Percentiles rank a stretch among this genome's conserved stretches.
Conservation (phyloP, 2,113 vertebrate genomes). For the Aix galericulata region DNA sequence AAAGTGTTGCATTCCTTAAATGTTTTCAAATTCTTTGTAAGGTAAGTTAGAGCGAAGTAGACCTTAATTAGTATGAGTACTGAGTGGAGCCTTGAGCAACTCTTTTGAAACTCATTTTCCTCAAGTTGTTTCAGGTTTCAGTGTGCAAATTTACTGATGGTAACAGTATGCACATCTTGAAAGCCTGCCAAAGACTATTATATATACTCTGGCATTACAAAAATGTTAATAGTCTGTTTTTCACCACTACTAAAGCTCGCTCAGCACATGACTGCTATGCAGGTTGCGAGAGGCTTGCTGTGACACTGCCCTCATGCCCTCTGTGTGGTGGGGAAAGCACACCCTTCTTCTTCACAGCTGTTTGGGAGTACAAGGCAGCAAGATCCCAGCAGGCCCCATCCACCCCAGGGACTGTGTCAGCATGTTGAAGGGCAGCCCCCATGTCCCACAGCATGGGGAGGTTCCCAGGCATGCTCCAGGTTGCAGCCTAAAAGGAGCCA, state of each 20-base stretch:
- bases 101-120: neutral
- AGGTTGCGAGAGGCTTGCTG: neutral
- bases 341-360: neutral
- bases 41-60: neutral
- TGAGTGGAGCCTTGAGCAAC: neutral
- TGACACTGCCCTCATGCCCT: neutral
- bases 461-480: neutral
- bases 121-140: neutral
- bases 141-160: neutral
- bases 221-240: neutral
- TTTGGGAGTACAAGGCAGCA: neutral
- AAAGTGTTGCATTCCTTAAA: neutral
- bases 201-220: neutral
- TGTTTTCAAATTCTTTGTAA: neutral
- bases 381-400: neutral
- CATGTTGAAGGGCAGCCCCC: neutral
- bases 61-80: neutral
- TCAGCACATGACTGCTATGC: neutral
- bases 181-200: neutral
- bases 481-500: neutral
- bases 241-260: neutral
- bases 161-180: neutral
- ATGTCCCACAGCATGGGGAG: rapidly evolving
- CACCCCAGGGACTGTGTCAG: neutral
- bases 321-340: neutral